Percentiles rank a stretch among this genome's conserved stretches.
These are phyloP conservation scores for Aleadryas rufinucha DNA, from an alignment of 2,113 vertebrate species.

Conservation along the genomic window DNA sequence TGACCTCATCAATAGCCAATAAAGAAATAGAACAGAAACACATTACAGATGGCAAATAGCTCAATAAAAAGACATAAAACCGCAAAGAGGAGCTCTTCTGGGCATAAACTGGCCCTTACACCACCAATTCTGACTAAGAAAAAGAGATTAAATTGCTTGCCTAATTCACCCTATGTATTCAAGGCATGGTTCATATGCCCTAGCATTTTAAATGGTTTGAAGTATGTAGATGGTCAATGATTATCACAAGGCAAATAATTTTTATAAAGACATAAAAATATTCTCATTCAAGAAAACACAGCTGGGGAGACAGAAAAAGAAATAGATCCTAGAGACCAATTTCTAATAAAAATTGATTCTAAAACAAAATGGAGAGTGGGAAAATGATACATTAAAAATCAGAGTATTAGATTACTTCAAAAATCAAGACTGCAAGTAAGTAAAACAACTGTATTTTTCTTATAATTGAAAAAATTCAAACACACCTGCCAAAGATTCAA, in stretches of 20 bases:
- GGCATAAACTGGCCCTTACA: background rate
- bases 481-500: background rate
- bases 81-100: background rate
- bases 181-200: background rate
- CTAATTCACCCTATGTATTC: background rate
- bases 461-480: background rate
- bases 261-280: background rate
- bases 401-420: background rate
- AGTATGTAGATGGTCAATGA: background rate
- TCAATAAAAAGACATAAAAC: background rate
- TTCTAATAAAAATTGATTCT: background rate
- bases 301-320: background rate
- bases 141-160: background rate
- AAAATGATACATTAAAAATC: background rate
- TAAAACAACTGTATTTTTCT: background rate
- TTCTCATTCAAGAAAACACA: background rate
- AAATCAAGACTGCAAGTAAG: background rate
- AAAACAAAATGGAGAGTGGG: background rate
- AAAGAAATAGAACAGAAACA: slow-evolving; percentile 13
- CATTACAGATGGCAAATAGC: slow-evolving; percentile 26
- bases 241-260: background rate
- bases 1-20: slow-evolving; percentile 7
- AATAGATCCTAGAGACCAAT: background rate
- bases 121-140: background rate
- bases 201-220: background rate